These are phyloP conservation scores for Ips nitidus DNA, from an alignment of 1,140 invertebrate genomes.

Conservation along the genomic window DNA sequence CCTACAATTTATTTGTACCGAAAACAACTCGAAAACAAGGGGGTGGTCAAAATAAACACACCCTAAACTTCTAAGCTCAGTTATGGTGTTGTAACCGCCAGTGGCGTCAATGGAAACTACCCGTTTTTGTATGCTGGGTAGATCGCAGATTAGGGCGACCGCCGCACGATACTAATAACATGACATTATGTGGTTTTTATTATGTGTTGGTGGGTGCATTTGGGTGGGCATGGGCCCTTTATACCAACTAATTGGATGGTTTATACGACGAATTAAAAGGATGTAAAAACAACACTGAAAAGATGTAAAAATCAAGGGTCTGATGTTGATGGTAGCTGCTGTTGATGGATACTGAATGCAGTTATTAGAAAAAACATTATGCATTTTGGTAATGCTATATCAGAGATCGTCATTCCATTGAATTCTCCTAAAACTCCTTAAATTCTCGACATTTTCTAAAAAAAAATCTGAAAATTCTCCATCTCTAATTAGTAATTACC, in stretches of 20 bases:
- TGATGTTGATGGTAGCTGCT: too few relatives aligned
- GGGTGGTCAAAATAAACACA: constrained; percentile 7
- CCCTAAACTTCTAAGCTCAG: neutral
- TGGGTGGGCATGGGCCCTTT: neutral
- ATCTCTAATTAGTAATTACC: too few relatives aligned
- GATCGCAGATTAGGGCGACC: neutral
- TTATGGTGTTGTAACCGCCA: neutral
- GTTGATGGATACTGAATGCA: too few relatives aligned
- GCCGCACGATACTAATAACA: neutral
- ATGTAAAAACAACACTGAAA: too few relatives aligned
- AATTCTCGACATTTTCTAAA: too few relatives aligned
- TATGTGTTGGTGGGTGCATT: neutral
- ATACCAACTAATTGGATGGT: neutral
- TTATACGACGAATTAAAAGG: neutral
- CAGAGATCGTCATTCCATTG: too few relatives aligned
- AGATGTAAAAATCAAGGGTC: too few relatives aligned
- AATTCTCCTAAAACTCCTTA: too few relatives aligned
- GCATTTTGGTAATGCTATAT: too few relatives aligned
- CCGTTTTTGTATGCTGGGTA: neutral
- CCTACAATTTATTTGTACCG: too few relatives aligned
- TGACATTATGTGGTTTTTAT: neutral
- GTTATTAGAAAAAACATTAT: too few relatives aligned
- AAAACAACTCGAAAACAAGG: neutral
- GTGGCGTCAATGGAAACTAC: constrained; percentile 11
- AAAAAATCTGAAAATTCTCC: too few relatives aligned